phyloP scores from a whole-genome alignment of 2,797 vertebrate species.

The Knipowitschia caucasica region DNA sequence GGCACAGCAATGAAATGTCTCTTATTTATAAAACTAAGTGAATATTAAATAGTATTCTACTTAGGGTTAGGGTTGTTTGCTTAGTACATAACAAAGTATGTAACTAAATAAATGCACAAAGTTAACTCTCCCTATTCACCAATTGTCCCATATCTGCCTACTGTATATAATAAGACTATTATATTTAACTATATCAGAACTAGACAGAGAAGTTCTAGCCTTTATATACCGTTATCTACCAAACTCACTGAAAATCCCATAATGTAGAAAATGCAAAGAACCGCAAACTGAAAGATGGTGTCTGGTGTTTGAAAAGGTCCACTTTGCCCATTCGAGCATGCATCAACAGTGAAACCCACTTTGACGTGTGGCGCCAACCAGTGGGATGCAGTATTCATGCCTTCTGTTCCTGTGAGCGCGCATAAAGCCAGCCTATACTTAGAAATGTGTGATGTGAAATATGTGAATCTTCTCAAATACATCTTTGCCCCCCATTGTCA shows the following conservation, averaged over 20 bases:
- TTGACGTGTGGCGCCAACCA: slow-evolving; percentile 58
- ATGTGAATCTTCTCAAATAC: slow-evolving; percentile 52
- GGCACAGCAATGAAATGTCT: too few species aligned
- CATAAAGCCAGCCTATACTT: slow-evolving; percentile 67
- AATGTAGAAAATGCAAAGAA: slow-evolving; percentile 40
- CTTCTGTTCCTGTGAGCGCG: slow-evolving; percentile 59
- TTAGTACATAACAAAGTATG: too few species aligned
- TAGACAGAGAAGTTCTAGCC: neutral
- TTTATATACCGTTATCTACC: neutral
- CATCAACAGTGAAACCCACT: slow-evolving; percentile 69
- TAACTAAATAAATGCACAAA: too few species aligned
- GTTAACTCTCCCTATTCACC: too few species aligned
- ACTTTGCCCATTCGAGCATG: slow-evolving; percentile 68
- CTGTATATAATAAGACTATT: too few species aligned
- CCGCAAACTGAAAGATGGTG: slow-evolving; percentile 40
- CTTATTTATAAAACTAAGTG: too few species aligned
- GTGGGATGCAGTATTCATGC: slow-evolving; percentile 71
- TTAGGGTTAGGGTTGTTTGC: too few species aligned
- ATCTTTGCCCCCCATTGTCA: slow-evolving; percentile 48
- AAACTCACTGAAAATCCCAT: slow-evolving; percentile 19
- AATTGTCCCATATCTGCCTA: too few species aligned
- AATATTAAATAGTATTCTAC: too few species aligned
- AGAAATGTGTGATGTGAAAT: slow-evolving; percentile 63
- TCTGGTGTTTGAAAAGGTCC: slow-evolving; percentile 56
- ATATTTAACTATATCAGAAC: too few species aligned